These are phyloP conservation scores for Sycon ciliatum DNA, from an alignment of 37 sponge, comb jelly and placozoan genomes.

Conservation along the genomic window DNA sequence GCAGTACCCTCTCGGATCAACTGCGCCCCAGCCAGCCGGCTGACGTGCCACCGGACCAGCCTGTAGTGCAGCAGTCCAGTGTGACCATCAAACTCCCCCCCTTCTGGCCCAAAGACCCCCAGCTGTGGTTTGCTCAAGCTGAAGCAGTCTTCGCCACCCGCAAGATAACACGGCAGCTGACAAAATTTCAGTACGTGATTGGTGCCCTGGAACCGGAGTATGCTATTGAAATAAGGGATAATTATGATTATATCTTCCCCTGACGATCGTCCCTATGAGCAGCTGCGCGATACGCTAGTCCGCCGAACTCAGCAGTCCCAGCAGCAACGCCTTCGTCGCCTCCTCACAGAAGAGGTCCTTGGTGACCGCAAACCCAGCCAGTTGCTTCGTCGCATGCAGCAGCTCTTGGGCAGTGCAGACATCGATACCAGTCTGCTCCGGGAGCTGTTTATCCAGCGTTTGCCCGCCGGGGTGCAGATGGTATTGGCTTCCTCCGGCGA, in stretches of 20 bases:
- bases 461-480: too few species aligned
- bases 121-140: too few species aligned
- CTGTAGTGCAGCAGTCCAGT: too few species aligned
- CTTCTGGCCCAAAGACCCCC: conserved; percentile 54
- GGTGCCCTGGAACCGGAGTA: conserved; percentile 34
- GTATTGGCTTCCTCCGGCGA: not conserved
- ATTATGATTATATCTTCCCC: conserved; percentile 26
- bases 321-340: conserved; percentile 20
- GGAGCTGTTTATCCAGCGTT: too few species aligned
- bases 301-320: conserved; percentile 25
- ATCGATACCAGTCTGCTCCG: too few species aligned
- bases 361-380: conserved; percentile 27
- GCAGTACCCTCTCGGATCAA: too few species aligned
- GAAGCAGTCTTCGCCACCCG: conserved; percentile 51
- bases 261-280: conserved; percentile 1
- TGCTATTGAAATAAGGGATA: conserved; percentile 49
- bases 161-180: conserved; percentile 23
- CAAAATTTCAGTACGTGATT: conserved; percentile 36
- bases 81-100: conserved; percentile 45
- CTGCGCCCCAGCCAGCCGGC: too few species aligned
- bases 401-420: too few species aligned
- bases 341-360: conserved; percentile 18
- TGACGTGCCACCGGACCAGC: too few species aligned
- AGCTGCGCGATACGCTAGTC: conserved; percentile 12
- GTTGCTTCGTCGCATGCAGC: too few species aligned